A percentile compares a stretch with the other conserved stretches of the same genome.
Conservation (phyloP, 2,797 vertebrate genomes). For the Chromobotia macracanthus region DNA sequence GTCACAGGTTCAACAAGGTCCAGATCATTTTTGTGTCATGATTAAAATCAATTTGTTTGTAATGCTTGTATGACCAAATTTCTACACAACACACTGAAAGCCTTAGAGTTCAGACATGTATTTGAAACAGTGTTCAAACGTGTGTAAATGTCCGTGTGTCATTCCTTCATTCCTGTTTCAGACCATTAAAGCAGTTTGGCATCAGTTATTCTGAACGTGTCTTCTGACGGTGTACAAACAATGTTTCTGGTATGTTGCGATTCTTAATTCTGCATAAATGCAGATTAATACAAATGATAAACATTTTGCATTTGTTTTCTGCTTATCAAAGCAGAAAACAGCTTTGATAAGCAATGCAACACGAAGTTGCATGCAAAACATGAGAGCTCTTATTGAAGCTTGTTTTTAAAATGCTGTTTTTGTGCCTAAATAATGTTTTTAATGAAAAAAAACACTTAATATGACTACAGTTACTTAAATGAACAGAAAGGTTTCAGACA, state of each 20-base stretch:
- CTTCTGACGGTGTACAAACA: neutral
- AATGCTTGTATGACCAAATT: slow-evolving; percentile 13
- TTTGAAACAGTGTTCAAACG: neutral
- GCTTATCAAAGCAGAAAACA: neutral
- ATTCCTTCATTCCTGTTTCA: slow-evolving; percentile 39
- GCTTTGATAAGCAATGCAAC: too few relatives aligned
- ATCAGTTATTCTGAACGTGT: neutral
- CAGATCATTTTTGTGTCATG: neutral
- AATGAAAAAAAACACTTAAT: too few relatives aligned
- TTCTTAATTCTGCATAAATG: neutral
- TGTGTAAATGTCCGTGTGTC: slow-evolving; percentile 47
- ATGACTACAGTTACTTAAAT: too few relatives aligned
- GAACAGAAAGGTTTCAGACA: too few relatives aligned
- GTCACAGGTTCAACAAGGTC: neutral
- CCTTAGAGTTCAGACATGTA: slow-evolving; percentile 2
- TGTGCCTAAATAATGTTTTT: too few relatives aligned
- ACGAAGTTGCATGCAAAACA: too few relatives aligned
- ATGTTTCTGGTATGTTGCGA: slow-evolving; percentile 45
- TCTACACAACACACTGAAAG: slow-evolving; percentile 33
- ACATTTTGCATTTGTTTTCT: too few relatives aligned
- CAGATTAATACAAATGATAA: too few relatives aligned
- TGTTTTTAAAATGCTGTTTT: too few relatives aligned
- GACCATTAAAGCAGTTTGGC: slow-evolving; percentile 54
- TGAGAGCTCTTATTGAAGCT: too few relatives aligned
- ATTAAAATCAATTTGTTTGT: slow-evolving; percentile 11